Conservation (phyloP, 2,797 vertebrate species). For the Spinus olivaceus region DNA sequence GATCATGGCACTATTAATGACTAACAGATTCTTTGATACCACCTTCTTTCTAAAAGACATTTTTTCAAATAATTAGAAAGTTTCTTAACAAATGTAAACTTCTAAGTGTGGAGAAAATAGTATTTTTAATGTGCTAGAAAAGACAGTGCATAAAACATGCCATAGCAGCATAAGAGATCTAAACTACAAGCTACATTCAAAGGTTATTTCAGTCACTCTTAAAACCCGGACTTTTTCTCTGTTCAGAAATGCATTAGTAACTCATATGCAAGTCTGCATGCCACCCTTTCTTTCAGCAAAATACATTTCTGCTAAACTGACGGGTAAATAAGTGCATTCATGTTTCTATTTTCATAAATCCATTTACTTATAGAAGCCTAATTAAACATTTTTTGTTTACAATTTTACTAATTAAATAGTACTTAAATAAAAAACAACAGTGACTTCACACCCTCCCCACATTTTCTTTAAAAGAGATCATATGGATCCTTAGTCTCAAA, state of each 20-base stretch:
- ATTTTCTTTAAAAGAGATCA: not conserved
- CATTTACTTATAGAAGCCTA: not conserved
- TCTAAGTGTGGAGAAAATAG: not conserved
- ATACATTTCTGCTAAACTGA: not conserved
- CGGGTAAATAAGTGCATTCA: not conserved
- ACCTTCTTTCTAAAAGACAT: not conserved
- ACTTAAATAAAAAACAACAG: not conserved
- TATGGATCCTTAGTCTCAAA: slow-evolving; percentile 68
- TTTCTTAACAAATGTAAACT: not conserved
- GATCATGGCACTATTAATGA: not conserved
- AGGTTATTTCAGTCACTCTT: not conserved
- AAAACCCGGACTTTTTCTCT: not conserved
- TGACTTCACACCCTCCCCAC: not conserved
- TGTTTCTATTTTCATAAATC: not conserved
- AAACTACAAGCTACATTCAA: slow-evolving; percentile 22
- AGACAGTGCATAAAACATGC: slow-evolving; percentile 48
- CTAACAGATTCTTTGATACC: not conserved
- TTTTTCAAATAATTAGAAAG: not conserved
- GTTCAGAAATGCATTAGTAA: slow-evolving; percentile 22
- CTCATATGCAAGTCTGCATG: slow-evolving; percentile 14
- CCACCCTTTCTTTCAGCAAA: slow-evolving; percentile 16
- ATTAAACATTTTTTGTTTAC: not conserved
- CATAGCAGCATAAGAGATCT: slow-evolving; percentile 1
- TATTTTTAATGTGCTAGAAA: not conserved
- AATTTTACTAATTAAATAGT: not conserved